Evolutionary conservation across 2,113 vertebrate species (phyloP).

Genomic region (Candoia aspera): DNA sequence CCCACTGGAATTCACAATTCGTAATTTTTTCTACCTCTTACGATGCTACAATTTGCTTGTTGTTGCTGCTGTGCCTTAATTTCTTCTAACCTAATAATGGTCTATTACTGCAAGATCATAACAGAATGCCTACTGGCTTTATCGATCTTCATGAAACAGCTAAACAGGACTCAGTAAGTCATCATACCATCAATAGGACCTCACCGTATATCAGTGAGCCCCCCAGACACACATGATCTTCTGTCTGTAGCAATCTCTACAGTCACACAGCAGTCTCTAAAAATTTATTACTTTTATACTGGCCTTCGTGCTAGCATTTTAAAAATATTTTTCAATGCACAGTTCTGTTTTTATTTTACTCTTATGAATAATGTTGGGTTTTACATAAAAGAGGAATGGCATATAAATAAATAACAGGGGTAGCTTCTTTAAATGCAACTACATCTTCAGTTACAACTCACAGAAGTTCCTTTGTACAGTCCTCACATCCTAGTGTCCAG

Average conservation of each 20-base stretch:
- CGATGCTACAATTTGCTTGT: neutral
- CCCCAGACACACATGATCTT: neutral
- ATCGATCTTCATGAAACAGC: neutral
- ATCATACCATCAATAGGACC: neutral
- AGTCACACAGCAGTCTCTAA: neutral
- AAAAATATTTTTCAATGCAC: neutral
- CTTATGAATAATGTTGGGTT: neutral
- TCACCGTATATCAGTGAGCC: neutral
- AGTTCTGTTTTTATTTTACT: neutral
- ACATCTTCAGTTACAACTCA: neutral
- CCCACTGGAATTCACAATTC: no score
- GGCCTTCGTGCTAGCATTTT: neutral
- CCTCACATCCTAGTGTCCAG: neutral
- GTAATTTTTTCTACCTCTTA: neutral
- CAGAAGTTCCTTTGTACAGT: neutral
- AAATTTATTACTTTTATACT: neutral
- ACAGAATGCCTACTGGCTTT: neutral
- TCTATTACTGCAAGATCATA: neutral
- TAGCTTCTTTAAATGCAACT: neutral
- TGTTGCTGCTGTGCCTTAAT: neutral
- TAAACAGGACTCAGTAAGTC: slow-evolving; percentile 21
- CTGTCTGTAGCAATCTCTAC: neutral
- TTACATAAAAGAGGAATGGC: neutral
- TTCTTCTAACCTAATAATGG: neutral
- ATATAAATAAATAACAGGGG: neutral